Base-by-base conservation (phyloP, 2,113 vertebrate genomes). In the Genyomyrus donnyi region DNA sequence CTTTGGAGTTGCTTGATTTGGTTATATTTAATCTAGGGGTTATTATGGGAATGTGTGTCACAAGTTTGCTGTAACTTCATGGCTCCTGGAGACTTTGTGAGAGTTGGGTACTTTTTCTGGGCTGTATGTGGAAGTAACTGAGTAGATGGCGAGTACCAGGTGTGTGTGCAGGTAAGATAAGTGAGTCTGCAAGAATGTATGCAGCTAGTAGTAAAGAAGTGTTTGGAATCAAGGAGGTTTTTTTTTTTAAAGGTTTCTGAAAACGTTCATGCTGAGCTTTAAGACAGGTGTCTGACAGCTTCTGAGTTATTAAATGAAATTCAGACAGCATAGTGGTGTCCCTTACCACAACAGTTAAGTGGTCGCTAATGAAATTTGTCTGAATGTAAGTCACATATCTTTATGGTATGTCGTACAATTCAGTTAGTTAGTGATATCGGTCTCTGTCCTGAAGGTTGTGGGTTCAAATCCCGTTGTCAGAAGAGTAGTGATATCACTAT, bases 101-200 rank as follows among this genome's bases (percentile, higher is more conserved):
- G n/a, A 70, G 62, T 5, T 70, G 27, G n/a, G 62, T 13, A 70
- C 62, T 80, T 80, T 80, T 80, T 19, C 74, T 80, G 74, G 35
- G 35, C 15, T 39, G n/a, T 42, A 1, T 80, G 3, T 42, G 13
- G n/a, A 77, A 77, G 70, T 70, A 52, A 56, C 13, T 17, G 49
- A 35, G 48, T 31, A 9, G 5, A 31, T 31, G 19, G 39, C 24
- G 24, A 45, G 8, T n/a, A 19, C 8, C 46, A 10, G 35, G 87
- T 88, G 52, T 88, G 87, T 88, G 87, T 88, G 52, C 53, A 17
- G 15, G 74, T 39, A 5, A 80, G 35, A 77, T 77, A 77, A 77
- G 13, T 17, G 27, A 74, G 70, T 74, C 11, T 77, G 31, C 35
- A 19, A 39, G 70, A 39, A 17, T 6, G 35, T 80, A 6, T 17